Evolutionary conservation across 2,888 invertebrate species (phyloP).

Genomic region (Dioctria linearis): DNA sequence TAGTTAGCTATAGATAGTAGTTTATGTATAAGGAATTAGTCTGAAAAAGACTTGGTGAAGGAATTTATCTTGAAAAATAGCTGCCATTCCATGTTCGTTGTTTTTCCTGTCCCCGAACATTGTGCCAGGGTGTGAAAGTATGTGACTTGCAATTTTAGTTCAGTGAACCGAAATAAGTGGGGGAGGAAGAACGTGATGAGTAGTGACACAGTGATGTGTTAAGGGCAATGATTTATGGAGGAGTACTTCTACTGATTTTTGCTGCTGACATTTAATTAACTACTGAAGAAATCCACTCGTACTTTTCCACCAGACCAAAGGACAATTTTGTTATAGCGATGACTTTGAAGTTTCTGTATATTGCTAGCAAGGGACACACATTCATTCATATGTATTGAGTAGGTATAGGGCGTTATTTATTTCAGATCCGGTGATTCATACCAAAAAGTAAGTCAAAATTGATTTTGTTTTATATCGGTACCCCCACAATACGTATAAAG

Average conservation of each 20-base stretch:
- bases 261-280: constrained; percentile 63
- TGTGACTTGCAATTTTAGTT: constrained; percentile 63
- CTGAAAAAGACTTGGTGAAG: constrained; percentile 41
- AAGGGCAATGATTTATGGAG: constrained; percentile 62
- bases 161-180: constrained; percentile 62
- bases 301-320: constrained; percentile 6
- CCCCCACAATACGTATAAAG: too few relatives aligned
- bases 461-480: too few relatives aligned
- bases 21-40: constrained; percentile 36
- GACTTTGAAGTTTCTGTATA: constrained; percentile 29
- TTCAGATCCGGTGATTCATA: too few relatives aligned
- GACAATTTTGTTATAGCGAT: constrained; percentile 27
- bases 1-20: not conserved
- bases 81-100: constrained; percentile 48
- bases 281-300: constrained; percentile 53
- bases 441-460: too few relatives aligned
- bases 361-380: too few relatives aligned
- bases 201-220: constrained; percentile 61
- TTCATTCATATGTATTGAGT: too few relatives aligned
- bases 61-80: constrained; percentile 58
- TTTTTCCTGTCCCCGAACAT: constrained; percentile 51
- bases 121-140: constrained; percentile 61
- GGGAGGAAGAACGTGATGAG: constrained; percentile 59
- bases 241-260: constrained; percentile 61
- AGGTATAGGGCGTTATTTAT: too few relatives aligned